A percentile compares a stretch with the other conserved stretches of the same genome.
Evolutionary conservation across 64 coral and sea anemone species (phyloP).

Genomic region (Catalaphyllia jardinei): DNA sequence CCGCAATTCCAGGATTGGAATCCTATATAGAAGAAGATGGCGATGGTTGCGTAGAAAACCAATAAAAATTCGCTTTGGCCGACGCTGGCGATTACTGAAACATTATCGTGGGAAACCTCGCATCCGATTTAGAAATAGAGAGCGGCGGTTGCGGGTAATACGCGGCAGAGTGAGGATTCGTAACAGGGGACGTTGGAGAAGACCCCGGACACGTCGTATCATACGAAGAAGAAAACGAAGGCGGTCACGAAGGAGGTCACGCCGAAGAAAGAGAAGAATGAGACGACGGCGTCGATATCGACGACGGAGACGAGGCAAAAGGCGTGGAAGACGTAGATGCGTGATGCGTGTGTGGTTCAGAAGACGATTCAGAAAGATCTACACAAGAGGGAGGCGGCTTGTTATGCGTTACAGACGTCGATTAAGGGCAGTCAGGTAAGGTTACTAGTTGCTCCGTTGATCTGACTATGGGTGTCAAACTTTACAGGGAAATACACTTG

Average conservation of each 20-base stretch:
- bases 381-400: not conserved
- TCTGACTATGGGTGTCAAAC: not conserved
- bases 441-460: not conserved
- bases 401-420: not conserved
- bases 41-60: not conserved
- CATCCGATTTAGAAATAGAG: not conserved
- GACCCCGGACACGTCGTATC: not conserved
- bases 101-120: not conserved
- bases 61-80: conserved; percentile 1
- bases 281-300: conserved; percentile 1
- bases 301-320: not conserved
- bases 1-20: not conserved
- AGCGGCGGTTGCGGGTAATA: not conserved
- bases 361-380: not conserved
- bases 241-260: not conserved
- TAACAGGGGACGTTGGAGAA: not conserved
- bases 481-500: too few species aligned
- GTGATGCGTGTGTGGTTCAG: not conserved
- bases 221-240: conserved; percentile 7
- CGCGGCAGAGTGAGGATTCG: not conserved
- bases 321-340: not conserved
- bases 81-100: not conserved
- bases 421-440: conserved; percentile 7
- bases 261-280: conserved; percentile 5
- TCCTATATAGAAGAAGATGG: not conserved